These are phyloP conservation scores for Dendrophyllia cribrosa DNA, from an alignment of 64 coral and sea anemone species.

Conservation along the genomic window DNA sequence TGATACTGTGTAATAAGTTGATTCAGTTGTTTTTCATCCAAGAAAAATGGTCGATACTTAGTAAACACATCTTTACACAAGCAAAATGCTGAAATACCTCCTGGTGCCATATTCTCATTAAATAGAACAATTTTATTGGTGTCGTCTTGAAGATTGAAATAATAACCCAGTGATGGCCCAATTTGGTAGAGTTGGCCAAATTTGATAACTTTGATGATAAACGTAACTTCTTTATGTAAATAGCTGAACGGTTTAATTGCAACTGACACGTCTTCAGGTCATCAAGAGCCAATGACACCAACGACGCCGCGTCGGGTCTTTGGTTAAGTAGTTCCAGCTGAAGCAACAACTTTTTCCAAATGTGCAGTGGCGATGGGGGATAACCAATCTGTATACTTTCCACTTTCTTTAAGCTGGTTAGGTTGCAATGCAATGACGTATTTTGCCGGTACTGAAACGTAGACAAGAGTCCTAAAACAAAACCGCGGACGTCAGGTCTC, in stretches of 20 bases:
- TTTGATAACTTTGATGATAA: too few relatives aligned
- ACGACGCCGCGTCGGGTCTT: too few relatives aligned
- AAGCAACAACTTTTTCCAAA: background rate
- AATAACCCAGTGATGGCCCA: too few relatives aligned
- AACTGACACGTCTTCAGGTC: background rate
- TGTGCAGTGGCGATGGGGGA: rapidly evolving
- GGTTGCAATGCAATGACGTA: background rate
- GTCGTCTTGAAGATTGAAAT: too few relatives aligned
- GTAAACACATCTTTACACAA: background rate
- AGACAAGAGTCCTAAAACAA: background rate
- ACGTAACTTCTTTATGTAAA: background rate
- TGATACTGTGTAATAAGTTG: background rate
- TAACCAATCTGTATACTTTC: background rate
- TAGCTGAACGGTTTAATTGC: background rate
- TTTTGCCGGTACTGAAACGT: background rate
- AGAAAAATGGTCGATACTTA: background rate
- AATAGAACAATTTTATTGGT: background rate
- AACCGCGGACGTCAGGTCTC: background rate
- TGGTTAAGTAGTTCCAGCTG: too few relatives aligned
- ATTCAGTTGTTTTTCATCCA: background rate
- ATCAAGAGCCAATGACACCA: background rate
- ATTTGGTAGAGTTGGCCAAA: too few relatives aligned
- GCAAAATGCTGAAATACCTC: background rate
- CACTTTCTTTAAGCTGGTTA: background rate
- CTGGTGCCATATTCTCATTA: slow-evolving; percentile 5